These are phyloP conservation scores for Periphyllus acericola DNA, from an alignment of 2,888 invertebrate species.

Conservation along the genomic window DNA sequence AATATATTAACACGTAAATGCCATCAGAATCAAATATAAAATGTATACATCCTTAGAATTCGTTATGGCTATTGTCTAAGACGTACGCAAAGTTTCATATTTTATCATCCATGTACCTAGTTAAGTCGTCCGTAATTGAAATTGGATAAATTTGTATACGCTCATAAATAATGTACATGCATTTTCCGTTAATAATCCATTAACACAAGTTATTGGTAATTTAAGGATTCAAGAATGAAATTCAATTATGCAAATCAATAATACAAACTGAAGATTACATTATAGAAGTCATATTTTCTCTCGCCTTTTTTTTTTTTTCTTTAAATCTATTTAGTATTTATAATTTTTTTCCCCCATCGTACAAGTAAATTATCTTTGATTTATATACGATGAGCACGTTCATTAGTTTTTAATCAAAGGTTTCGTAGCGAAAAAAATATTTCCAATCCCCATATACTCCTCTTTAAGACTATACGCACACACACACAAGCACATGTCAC, in stretches of 20 bases:
- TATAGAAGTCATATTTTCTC: background rate
- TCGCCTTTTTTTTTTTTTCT: background rate
- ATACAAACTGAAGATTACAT: background rate
- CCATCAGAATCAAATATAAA: background rate
- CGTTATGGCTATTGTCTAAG: background rate
- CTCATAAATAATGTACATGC: background rate
- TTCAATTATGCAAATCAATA: background rate
- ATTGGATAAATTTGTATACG: background rate
- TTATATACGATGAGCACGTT: constrained; percentile 4
- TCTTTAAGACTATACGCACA: background rate
- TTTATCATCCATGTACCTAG: no score
- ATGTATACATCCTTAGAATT: background rate
- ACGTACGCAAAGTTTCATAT: background rate
- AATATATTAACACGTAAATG: background rate
- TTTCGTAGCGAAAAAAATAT: background rate
- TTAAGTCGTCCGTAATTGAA: background rate
- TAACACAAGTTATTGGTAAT: background rate
- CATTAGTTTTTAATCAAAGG: constrained; percentile 39
- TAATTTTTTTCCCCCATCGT: background rate
- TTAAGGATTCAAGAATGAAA: background rate
- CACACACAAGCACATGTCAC: background rate
- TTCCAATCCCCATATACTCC: constrained; percentile 12
- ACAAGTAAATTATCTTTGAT: constrained; percentile 28
- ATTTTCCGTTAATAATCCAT: background rate
- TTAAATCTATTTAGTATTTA: background rate